Evolutionary conservation across 2,113 vertebrate species (phyloP).

Genomic region (Burhinus bistriatus): DNA sequence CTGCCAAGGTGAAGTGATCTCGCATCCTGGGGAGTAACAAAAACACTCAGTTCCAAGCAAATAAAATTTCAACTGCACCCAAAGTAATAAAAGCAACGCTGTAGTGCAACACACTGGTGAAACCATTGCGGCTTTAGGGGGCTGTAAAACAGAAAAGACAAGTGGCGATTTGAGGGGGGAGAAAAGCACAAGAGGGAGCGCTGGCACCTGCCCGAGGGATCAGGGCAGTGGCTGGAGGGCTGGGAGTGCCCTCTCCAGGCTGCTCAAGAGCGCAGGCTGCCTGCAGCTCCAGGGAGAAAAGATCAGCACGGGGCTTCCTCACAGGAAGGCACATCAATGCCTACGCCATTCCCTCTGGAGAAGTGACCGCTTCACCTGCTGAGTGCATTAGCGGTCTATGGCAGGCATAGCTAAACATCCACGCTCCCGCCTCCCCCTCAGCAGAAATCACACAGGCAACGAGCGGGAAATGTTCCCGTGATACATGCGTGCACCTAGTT

Average conservation of each 20-base stretch:
- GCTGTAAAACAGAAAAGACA: not conserved
- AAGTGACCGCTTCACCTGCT: not conserved
- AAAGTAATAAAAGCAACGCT: not conserved
- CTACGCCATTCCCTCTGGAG: not conserved
- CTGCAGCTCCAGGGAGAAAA: not conserved
- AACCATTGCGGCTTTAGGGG: not conserved
- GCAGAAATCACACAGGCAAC: not conserved
- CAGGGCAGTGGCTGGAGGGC: not conserved
- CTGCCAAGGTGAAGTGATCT: not conserved
- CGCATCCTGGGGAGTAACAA: not conserved
- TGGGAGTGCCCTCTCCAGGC: not conserved
- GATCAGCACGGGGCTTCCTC: not conserved
- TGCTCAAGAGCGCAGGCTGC: not conserved
- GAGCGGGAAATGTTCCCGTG: not conserved
- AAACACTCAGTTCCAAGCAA: not conserved
- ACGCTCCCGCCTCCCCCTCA: not conserved
- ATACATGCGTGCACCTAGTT: not conserved
- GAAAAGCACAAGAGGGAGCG: not conserved
- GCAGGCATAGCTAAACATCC: not conserved
- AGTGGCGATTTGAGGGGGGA: not conserved
- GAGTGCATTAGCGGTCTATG: fast-evolving
- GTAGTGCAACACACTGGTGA: not conserved
- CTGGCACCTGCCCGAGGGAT: not conserved
- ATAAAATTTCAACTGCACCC: not conserved
- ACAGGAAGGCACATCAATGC: not conserved